These are phyloP conservation scores for Copsychus sechellarum DNA, from an alignment of 2,113 vertebrate genomes.

Conservation along the genomic window DNA sequence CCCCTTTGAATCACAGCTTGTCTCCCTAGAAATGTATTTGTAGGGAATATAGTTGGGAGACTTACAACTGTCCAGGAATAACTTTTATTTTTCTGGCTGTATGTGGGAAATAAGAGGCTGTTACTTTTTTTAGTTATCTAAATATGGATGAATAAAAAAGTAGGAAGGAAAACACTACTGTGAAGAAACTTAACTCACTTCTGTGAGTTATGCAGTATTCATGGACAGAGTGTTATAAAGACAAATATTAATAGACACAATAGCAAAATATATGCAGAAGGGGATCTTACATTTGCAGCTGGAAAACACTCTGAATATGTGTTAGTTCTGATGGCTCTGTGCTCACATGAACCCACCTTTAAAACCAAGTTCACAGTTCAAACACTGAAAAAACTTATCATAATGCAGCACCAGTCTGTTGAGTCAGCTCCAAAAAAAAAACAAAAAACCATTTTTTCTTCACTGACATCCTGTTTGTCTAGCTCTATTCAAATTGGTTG, in stretches of 20 bases:
- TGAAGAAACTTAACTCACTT: background rate
- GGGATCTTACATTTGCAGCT: background rate
- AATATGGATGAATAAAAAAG: background rate
- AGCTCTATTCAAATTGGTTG: background rate
- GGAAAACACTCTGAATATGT: background rate
- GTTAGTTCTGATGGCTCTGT: background rate
- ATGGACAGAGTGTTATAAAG: background rate
- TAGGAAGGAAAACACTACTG: background rate
- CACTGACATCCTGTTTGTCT: background rate
- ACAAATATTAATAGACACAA: background rate
- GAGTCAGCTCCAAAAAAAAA: no score
- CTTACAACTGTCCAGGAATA: background rate
- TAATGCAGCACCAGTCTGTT: background rate
- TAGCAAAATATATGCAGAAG: background rate
- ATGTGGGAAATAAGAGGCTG: background rate
- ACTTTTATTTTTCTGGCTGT: background rate
- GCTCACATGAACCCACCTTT: background rate
- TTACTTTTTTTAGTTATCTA: background rate
- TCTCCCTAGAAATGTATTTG: background rate
- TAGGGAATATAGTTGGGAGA: background rate
- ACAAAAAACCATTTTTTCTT: background rate
- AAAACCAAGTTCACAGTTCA: background rate
- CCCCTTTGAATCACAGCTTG: background rate
- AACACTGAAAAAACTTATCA: background rate
- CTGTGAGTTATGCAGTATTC: background rate